Evolutionary conservation across 2,888 invertebrate species (phyloP).

Genomic region (Caenorhabditis angaria): DNA sequence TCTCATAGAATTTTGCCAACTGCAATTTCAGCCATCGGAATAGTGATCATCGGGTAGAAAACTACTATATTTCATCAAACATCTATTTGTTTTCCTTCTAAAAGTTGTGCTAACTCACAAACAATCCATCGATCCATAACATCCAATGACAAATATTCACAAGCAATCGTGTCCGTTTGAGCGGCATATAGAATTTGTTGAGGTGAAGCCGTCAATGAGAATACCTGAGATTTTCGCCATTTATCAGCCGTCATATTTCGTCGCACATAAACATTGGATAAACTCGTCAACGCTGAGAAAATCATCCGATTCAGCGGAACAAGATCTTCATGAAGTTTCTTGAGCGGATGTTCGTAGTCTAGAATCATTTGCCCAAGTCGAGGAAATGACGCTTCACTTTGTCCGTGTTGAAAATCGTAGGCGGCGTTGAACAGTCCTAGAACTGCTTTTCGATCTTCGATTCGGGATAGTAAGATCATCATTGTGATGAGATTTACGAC

Average conservation of each 20-base stretch:
- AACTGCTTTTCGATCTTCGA: conserved; percentile 96
- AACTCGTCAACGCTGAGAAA: conserved; percentile 85
- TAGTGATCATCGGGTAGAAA: background rate
- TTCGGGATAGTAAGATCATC: conserved; percentile 95
- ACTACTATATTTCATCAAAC: background rate
- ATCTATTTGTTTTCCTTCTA: background rate
- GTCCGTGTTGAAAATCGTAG: conserved; percentile 91
- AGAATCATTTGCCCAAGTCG: conserved; percentile 95
- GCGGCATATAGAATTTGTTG: conserved; percentile 92
- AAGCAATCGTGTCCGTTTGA: conserved; percentile 93
- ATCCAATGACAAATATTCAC: conserved; percentile 94
- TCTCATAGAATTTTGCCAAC: too few relatives aligned
- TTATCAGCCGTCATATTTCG: conserved; percentile 91
- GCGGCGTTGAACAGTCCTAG: conserved; percentile 93
- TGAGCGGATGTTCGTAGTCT: conserved; percentile 94
- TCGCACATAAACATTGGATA: conserved; percentile 86
- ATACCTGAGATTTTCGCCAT: conserved; percentile 80
- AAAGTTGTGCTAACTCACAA: conserved; percentile 75
- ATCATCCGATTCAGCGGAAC: conserved; percentile 86
- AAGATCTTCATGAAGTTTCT: conserved; percentile 95
- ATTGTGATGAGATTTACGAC: conserved; percentile 91
- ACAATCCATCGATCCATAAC: conserved; percentile 96
- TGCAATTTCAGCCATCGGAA: too few relatives aligned
- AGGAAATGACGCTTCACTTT: conserved; percentile 81
- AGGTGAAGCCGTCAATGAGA: conserved; percentile 90